These are phyloP conservation scores for Pseudomyrmex gracilis DNA, from an alignment of 1,140 invertebrate species.

Conservation along the genomic window DNA sequence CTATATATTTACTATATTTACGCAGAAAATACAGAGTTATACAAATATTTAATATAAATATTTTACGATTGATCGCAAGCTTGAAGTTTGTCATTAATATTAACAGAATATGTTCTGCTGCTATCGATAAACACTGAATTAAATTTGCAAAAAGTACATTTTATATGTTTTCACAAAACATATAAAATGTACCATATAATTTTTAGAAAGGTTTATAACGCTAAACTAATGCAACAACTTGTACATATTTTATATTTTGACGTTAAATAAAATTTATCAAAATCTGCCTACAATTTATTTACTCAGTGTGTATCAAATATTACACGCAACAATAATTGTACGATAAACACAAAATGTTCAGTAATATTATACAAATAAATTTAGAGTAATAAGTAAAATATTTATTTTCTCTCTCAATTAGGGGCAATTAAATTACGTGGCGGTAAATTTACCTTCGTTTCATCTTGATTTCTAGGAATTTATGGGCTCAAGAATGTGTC, in stretches of 20 bases:
- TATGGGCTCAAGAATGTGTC: constrained; percentile 82
- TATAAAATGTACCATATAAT: not conserved
- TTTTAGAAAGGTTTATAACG: too few relatives aligned
- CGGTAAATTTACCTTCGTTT: constrained; percentile 14
- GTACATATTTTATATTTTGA: not conserved
- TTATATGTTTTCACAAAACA: not conserved
- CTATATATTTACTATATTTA: not conserved
- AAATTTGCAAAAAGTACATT: not conserved
- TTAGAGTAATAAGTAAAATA: not conserved
- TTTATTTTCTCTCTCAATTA: too few relatives aligned
- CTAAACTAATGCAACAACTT: too few relatives aligned
- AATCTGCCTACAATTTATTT: too few relatives aligned
- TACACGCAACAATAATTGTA: too few relatives aligned
- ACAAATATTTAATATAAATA: constrained; percentile 7
- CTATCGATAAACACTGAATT: not conserved
- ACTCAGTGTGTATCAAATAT: too few relatives aligned
- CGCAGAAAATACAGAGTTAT: not conserved
- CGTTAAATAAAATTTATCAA: not conserved
- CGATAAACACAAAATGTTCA: not conserved
- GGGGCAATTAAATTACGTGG: too few relatives aligned
- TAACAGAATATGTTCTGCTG: not conserved
- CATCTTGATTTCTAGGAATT: constrained; percentile 75
- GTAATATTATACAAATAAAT: not conserved
- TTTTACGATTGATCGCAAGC: too few relatives aligned
- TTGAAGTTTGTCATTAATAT: not conserved